Evolutionary conservation across 1,140 invertebrate species (phyloP).

Genomic region (Patella vulgata): DNA sequence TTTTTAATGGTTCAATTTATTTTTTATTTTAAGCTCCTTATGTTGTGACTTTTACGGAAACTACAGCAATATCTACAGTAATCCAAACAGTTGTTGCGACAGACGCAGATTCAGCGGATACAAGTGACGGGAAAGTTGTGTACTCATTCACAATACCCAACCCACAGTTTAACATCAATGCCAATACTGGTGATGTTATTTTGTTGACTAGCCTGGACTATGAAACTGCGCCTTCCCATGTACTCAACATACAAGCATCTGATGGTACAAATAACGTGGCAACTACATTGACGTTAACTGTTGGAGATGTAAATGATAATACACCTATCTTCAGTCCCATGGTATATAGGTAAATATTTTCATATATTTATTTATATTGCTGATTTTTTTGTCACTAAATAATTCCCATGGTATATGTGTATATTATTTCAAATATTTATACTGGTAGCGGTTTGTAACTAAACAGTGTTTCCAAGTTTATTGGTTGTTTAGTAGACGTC

Average conservation of each 20-base stretch:
- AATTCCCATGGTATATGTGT: too few species aligned
- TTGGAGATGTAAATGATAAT: slow-evolving; percentile 47
- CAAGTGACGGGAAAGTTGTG: slow-evolving; percentile 35
- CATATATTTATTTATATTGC: background rate
- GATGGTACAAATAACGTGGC: slow-evolving; percentile 38
- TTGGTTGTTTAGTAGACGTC: too few species aligned
- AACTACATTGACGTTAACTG: slow-evolving; percentile 35
- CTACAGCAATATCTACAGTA: slow-evolving; percentile 23
- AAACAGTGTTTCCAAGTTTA: too few species aligned
- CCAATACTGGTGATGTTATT: slow-evolving; percentile 34
- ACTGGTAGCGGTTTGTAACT: too few species aligned
- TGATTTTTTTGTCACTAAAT: too few species aligned
- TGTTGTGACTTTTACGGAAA: slow-evolving; percentile 27
- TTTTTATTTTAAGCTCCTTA: slow-evolving; percentile 33
- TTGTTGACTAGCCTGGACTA: slow-evolving; percentile 34
- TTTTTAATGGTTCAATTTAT: too few species aligned
- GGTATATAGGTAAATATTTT: slow-evolving; percentile 32
- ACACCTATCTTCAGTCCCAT: slow-evolving; percentile 33
- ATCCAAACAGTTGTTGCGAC: slow-evolving; percentile 39
- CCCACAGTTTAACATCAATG: slow-evolving; percentile 31
- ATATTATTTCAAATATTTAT: too few species aligned
- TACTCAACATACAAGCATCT: slow-evolving; percentile 35
- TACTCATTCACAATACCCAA: slow-evolving; percentile 38
- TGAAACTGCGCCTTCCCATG: slow-evolving; percentile 33
- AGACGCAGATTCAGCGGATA: slow-evolving; percentile 40